phyloP scores from a whole-genome alignment of 2,797 vertebrate genomes.

The Enteromius mattozi region DNA sequence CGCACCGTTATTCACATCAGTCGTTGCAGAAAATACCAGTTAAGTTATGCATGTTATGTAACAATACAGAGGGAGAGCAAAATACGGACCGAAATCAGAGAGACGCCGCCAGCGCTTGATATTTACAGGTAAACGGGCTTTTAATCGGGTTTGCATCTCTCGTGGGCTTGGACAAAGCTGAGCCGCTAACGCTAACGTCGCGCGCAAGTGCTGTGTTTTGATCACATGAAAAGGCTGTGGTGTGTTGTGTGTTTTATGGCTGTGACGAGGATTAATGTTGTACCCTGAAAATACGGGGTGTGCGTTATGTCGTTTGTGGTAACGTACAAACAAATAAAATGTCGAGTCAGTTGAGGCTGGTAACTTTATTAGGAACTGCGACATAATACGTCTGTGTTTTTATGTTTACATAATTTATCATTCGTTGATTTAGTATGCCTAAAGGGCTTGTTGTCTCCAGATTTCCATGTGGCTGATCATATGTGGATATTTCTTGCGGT shows the following conservation, averaged over 20 bases:
- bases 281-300: background rate
- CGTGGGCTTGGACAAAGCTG: slow-evolving; percentile 40
- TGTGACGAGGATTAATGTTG: background rate
- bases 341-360: background rate
- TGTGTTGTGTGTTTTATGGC: background rate
- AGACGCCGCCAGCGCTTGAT: slow-evolving; percentile 16
- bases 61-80: slow-evolving; percentile 12
- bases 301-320: slow-evolving; percentile 5
- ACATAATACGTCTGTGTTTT: background rate
- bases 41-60: slow-evolving; percentile 65
- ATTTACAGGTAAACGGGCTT: slow-evolving; percentile 68
- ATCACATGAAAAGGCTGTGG: background rate
- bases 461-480: background rate
- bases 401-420: slow-evolving; percentile 20
- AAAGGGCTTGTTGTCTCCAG: background rate
- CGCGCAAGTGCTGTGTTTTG: background rate
- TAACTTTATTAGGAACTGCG: slow-evolving; percentile 7
- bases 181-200: slow-evolving; percentile 56
- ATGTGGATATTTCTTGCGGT: background rate
- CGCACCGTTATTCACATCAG: slow-evolving; percentile 42
- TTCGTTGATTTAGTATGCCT: background rate
- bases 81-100: slow-evolving; percentile 19
- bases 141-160: slow-evolving; percentile 51
- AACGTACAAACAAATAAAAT: slow-evolving; percentile 5
- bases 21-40: slow-evolving; percentile 41